Evolutionary conservation across 2,113 vertebrate genomes (phyloP), one percentile per base, ranked within the genome.

Genomic region (Loxodonta africana): DNA sequence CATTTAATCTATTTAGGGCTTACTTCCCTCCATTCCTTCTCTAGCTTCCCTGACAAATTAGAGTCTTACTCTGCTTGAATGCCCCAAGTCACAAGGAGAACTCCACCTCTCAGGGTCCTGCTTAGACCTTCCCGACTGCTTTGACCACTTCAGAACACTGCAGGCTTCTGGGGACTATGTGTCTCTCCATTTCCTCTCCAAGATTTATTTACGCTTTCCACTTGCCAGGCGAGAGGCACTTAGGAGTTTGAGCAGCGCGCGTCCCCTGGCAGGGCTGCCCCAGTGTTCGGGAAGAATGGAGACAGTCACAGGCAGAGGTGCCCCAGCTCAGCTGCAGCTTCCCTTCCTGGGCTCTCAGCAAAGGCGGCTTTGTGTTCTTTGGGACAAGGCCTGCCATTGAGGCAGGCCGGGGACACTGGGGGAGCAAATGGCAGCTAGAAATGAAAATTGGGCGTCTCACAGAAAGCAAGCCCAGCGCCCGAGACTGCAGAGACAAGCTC

Each of bases 361-460:
- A 97, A 97, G 96, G 96, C 92, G 33, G 92, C 94, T 96, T 94
- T 97, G 97, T 96, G 86, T 77, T 73, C 80, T 62, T 1, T 3
- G 0, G 95, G 96, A 98, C 87, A 96, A 97, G 80, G 89, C 92
- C 71, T 4, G 21, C 77, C 92, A 95, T 98, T 97, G 91, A 97
- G 86, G 84, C 28, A 12, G 91, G 78, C 73, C 10, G 85, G 51
- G 60, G 89, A 76, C 41, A 14, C 82, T 17, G 87, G 95, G 86
- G 77, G 78, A 37, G 90, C 46, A 6, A 76, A 77, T 1, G 41
- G 33, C 11, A 90, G 69, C 88, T 92, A 15, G 91, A 81, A 48
- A 94, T 65, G n/a, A 11, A 30, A 77, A 93, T 81, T 6, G 30
- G 74, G 91, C 86, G 2, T 94, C 83, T 95, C 83, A 76, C 37